Conservation (phyloP, 2,797 vertebrate species). For the Helostoma temminkii region DNA sequence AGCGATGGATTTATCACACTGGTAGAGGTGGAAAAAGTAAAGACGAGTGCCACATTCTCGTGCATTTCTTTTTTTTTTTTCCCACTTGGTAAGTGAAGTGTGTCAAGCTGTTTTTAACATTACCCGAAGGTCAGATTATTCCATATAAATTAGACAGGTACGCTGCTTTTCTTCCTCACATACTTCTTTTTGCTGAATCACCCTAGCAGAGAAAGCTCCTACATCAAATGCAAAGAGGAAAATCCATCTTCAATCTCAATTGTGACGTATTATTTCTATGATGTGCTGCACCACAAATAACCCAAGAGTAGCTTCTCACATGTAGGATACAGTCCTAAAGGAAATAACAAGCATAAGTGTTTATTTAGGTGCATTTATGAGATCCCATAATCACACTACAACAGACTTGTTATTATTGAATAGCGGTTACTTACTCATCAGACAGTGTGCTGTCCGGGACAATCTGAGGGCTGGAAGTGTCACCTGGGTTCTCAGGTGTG, state of each 20-base stretch:
- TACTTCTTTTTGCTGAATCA: slow-evolving; percentile 7
- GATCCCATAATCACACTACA: background rate
- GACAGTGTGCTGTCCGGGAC: background rate
- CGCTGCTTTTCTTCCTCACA: background rate
- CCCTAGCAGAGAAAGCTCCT: background rate
- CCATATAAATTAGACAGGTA: slow-evolving; percentile 12
- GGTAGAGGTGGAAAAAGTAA: slow-evolving; percentile 31
- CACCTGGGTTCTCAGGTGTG: no score
- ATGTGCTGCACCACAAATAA: no score
- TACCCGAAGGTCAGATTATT: slow-evolving; percentile 22
- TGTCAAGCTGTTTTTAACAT: slow-evolving; percentile 2
- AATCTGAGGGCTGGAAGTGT: background rate
- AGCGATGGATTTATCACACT: slow-evolving; percentile 45
- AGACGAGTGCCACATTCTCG: background rate
- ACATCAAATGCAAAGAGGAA: background rate
- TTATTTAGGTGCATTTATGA: no score
- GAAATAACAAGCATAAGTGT: no score
- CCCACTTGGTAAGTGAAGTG: slow-evolving; percentile 19
- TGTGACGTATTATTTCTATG: no score
- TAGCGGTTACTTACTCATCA: background rate
- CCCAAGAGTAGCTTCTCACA: no score
- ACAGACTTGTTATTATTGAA: background rate
- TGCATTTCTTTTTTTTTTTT: slow-evolving; percentile 2
- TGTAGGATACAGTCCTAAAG: no score
- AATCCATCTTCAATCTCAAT: background rate